Evolutionary conservation across 1,140 invertebrate genomes (phyloP).

Genomic region (Fopius arisanus): DNA sequence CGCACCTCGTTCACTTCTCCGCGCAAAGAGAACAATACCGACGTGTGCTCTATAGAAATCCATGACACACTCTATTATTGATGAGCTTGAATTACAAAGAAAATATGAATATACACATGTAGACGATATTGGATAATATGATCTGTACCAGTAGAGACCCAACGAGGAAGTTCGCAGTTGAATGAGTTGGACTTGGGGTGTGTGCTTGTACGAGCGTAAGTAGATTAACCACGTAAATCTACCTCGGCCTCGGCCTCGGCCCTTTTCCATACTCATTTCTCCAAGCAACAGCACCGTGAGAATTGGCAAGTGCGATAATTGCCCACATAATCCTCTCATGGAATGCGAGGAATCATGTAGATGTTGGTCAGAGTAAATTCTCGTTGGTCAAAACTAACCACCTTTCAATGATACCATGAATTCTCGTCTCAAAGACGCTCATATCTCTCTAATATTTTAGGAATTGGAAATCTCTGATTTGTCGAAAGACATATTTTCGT

Average conservation of each 20-base stretch:
- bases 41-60: neutral
- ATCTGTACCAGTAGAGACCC: neutral
- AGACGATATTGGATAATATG: neutral
- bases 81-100: neutral
- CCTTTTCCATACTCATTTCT: neutral
- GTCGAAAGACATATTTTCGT: no score
- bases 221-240: constrained; percentile 24
- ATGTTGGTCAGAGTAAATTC: neutral
- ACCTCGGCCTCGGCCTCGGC: neutral
- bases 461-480: no score
- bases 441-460: no score
- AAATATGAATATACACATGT: neutral
- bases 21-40: neutral
- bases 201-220: constrained; percentile 26
- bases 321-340: constrained; percentile 17
- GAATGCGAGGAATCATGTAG: neutral
- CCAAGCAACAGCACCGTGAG: neutral
- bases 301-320: constrained; percentile 26
- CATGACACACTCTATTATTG: neutral
- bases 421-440: no score
- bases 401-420: neutral
- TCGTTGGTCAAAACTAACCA: neutral
- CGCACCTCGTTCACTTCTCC: neutral
- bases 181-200: neutral
- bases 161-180: constrained; percentile 16